These are phyloP conservation scores for Herminia tarsipennalis DNA, from an alignment of 2,888 invertebrate species.

Conservation along the genomic window DNA sequence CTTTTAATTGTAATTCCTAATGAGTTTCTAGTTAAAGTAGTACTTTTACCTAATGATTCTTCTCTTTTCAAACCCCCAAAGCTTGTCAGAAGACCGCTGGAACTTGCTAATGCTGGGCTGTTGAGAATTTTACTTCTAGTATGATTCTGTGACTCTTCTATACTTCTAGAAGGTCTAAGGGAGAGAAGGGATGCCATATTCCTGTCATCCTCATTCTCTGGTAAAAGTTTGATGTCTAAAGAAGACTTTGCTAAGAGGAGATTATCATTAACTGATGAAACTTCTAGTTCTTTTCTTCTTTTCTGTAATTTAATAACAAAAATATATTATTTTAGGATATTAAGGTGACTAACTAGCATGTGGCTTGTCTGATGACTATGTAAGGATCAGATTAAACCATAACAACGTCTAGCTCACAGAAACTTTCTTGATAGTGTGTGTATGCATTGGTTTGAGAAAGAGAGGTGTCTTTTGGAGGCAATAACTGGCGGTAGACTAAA, in stretches of 20 bases:
- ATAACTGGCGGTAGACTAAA: too few relatives aligned
- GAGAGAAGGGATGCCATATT: conserved; percentile 91
- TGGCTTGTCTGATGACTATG: too few relatives aligned
- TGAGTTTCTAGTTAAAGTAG: conserved; percentile 61
- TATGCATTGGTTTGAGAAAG: too few relatives aligned
- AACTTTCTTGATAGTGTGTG: too few relatives aligned
- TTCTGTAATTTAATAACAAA: conserved; percentile 56
- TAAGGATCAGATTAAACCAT: too few relatives aligned
- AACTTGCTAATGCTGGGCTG: conserved; percentile 84
- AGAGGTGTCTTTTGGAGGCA: too few relatives aligned
- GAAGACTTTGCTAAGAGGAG: conserved; percentile 90
- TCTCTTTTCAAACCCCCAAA: conserved; percentile 86
- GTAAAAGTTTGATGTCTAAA: conserved; percentile 90
- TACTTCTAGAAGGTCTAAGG: conserved; percentile 87
- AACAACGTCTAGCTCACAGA: too few relatives aligned
- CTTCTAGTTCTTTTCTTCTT: conserved; percentile 91
- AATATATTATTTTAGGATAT: neutral
- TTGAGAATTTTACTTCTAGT: conserved; percentile 82
- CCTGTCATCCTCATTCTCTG: conserved; percentile 92
- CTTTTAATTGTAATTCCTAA: conserved; percentile 74
- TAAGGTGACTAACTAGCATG: too few relatives aligned
- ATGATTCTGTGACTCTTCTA: conserved; percentile 83
- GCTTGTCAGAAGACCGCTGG: conserved; percentile 73
- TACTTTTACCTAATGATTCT: conserved; percentile 75
- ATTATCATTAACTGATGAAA: conserved; percentile 88